Base-by-base conservation (phyloP, 2,888 invertebrate genomes). In the Balanococcus diminutus region DNA sequence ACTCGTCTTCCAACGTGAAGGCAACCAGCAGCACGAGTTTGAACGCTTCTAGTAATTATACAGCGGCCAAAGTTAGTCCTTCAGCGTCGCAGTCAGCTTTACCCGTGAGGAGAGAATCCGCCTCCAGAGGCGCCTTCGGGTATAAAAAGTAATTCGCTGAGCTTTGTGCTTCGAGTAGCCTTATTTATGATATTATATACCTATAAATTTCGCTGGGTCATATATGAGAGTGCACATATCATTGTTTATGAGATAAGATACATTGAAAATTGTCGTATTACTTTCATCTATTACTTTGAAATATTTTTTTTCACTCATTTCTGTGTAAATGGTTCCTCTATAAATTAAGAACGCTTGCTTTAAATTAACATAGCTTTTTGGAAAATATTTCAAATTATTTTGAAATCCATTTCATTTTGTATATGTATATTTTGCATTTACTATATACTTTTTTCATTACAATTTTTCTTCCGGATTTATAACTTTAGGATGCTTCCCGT, bases 141-240 rank as follows among this genome's bases (percentile, higher is more conserved):
- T 89, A 39, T 93, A 93, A 90, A 86, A 90, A 89, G 86, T 94
- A 94, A 87, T 93, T 94, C 0, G 93, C 94, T 14, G 95, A n/a
- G 95, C 89, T 95, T 94, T 89, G 95, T 96, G 85, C 94, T 95
- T 94, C 92, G 88, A 90, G n/a, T n/a, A n/a, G n/a, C n/a, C n/a
- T n/a, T n/a, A n/a, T n/a, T n/a, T n/a, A n/a, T n/a, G n/a, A n/a
- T n/a, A n/a, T n/a, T n/a, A n/a, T n/a, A n/a, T n/a, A n/a, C n/a
- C n/a, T 96, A 19, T 96, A 95, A 95, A 95, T 79, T 32, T 79
- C 75, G 75, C n/a, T 8, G 6, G 0, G 19, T 36, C 11, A 5
- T 79, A 16, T 67, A 67, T 28, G 75, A 79, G 25, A 25, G 75
- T 79, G 75, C 75, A 79, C 75, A 79, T 79, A 79, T 79, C 75